Conservation (phyloP, 2,797 vertebrate species). For the Rallus crepitans region DNA sequence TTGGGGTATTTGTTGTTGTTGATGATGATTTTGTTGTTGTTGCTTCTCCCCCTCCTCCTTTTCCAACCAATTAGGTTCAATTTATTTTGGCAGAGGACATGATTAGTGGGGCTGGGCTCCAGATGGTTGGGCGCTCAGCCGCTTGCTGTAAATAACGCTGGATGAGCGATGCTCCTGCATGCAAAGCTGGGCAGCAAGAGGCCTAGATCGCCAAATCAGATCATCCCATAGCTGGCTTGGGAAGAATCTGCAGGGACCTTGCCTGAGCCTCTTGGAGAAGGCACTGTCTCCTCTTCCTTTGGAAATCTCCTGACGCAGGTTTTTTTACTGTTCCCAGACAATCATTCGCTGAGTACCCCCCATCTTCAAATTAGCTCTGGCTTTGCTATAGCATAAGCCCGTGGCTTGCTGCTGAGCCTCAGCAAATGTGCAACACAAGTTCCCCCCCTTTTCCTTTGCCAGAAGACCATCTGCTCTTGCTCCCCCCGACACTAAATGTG, state of each 20-base stretch:
- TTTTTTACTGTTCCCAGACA: not conserved
- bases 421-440: fast-evolving
- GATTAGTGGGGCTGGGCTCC: conserved; percentile 67
- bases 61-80: conserved; percentile 60
- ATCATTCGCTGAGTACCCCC: not conserved
- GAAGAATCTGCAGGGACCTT: not conserved
- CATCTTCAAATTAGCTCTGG: not conserved
- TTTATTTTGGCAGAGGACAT: conserved; percentile 66
- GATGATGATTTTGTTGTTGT: conserved; percentile 26
- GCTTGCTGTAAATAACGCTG: conserved; percentile 12
- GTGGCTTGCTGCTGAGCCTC: not conserved
- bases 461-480: not conserved
- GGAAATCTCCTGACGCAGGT: fast-evolving
- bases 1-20: conserved; percentile 52
- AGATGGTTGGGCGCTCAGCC: conserved; percentile 63
- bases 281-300: not conserved
- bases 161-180: not conserved
- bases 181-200: not conserved
- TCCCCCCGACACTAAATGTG: not conserved
- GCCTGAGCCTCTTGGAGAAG: not conserved
- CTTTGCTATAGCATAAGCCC: not conserved
- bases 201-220: not conserved
- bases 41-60: conserved; percentile 44
- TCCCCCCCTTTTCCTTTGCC: not conserved
- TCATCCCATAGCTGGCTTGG: not conserved